These are phyloP conservation scores for Zingel zingel DNA, from an alignment of 2,113 vertebrate species.

Conservation along the genomic window DNA sequence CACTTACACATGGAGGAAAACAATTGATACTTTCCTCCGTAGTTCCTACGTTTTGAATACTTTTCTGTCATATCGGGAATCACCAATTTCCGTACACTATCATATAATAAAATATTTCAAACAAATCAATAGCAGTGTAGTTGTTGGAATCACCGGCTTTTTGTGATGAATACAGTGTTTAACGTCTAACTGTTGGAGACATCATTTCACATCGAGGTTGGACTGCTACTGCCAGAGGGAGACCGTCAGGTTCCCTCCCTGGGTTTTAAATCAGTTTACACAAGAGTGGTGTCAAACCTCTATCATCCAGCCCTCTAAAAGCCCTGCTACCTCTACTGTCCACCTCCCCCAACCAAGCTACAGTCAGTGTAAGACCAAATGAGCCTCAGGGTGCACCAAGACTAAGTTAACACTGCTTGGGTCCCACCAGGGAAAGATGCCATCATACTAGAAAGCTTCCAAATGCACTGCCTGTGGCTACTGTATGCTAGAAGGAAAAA, in stretches of 20 bases:
- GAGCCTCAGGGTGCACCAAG: conserved; percentile 24
- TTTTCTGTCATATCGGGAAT: not conserved
- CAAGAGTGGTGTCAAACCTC: not conserved
- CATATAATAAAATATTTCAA: not conserved
- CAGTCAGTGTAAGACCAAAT: conserved; percentile 6
- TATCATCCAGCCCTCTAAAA: not conserved
- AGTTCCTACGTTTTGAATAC: not conserved
- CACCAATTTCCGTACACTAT: not conserved
- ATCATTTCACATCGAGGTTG: not conserved
- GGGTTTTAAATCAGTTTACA: conserved; percentile 6
- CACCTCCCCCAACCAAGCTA: not conserved
- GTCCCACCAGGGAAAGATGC: conserved; percentile 26
- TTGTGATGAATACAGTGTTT: not conserved
- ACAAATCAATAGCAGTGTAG: not conserved
- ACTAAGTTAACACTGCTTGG: conserved; percentile 10
- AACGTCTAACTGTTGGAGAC: not conserved
- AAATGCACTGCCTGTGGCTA: conserved; percentile 43
- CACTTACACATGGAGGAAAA: not conserved
- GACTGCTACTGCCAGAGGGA: conserved; percentile 9
- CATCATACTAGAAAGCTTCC: conserved; percentile 17
- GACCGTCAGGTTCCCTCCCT: not conserved
- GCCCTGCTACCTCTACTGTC: conserved; percentile 24
- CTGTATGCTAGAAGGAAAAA: not conserved
- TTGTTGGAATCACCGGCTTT: not conserved
- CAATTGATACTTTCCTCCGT: not conserved